phyloP scores from a whole-genome alignment of 2,113 vertebrate genomes.

The Psilopogon haemacephalus region DNA sequence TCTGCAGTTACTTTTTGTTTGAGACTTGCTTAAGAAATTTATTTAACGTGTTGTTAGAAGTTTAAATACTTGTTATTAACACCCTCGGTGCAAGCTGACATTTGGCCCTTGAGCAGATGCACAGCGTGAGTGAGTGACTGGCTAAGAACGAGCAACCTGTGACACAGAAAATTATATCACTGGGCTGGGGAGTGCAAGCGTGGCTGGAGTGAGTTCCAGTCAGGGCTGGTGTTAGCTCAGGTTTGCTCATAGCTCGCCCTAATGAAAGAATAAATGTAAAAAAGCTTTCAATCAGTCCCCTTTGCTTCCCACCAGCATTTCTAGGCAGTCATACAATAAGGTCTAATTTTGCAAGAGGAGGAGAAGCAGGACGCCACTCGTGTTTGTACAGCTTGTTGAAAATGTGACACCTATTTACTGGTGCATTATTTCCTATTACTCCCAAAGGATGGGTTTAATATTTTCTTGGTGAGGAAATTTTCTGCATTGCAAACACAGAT shows the following conservation, averaged over 20 bases:
- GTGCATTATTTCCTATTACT: neutral
- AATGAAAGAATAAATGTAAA: neutral
- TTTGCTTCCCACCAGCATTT: neutral
- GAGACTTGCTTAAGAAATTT: conserved; percentile 48
- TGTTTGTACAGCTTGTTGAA: conserved; percentile 3
- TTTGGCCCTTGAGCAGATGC: conserved; percentile 51
- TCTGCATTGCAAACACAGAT: conserved; percentile 19
- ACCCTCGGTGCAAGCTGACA: conserved; percentile 41
- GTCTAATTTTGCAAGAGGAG: neutral
- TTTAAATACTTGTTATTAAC: conserved; percentile 65
- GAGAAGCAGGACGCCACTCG: neutral
- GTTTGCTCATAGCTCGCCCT: neutral
- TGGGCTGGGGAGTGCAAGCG: neutral
- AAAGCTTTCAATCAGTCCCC: neutral
- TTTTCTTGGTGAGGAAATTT: neutral
- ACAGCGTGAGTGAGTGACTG: conserved; percentile 19
- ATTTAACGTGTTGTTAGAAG: conserved; percentile 50
- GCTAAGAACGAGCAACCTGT: conserved; percentile 42
- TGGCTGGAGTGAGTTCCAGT: neutral
- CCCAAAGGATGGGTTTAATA: neutral
- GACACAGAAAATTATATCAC: neutral
- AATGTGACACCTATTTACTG: conserved; percentile 36
- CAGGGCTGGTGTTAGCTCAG: neutral
- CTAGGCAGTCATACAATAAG: neutral
- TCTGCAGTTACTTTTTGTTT: conserved; percentile 40